Percentiles rank a stretch among this genome's conserved stretches.
Conservation (phyloP, 2,888 invertebrate genomes). For the Barypeithes pellucidus region DNA sequence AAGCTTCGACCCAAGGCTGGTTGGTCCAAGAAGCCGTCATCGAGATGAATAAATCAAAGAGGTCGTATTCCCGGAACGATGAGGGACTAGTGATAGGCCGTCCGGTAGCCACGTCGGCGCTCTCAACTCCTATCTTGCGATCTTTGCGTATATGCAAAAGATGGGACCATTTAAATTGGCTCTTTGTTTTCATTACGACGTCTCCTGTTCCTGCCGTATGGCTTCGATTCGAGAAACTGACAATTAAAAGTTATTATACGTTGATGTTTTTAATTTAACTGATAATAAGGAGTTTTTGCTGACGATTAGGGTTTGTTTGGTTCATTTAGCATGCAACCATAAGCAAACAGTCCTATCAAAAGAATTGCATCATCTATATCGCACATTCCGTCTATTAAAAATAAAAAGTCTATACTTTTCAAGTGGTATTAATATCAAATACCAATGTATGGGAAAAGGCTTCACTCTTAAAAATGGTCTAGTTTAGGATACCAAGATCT, state of each 20-base stretch:
- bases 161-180: constrained; percentile 66
- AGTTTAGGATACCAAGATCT: too few relatives aligned
- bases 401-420: too few relatives aligned
- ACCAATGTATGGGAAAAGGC: too few relatives aligned
- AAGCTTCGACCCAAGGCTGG: constrained; percentile 11
- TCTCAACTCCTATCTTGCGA: constrained; percentile 60
- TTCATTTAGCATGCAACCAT: neutral
- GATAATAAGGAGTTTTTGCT: constrained; percentile 13
- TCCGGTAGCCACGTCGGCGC: constrained; percentile 63
- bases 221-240: constrained; percentile 31
- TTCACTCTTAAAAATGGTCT: too few relatives aligned
- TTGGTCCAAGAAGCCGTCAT: constrained; percentile 58
- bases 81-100: constrained; percentile 63
- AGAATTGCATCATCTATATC: too few relatives aligned
- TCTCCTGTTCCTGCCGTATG: constrained; percentile 39
- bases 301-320: neutral
- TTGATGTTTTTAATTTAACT: constrained; percentile 29
- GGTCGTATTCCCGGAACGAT: constrained; percentile 60
- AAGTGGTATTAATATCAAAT: too few relatives aligned
- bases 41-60: constrained; percentile 67
- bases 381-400: too few relatives aligned
- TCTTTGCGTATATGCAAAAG: constrained; percentile 65
- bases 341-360: too few relatives aligned
- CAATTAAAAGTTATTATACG: constrained; percentile 49
- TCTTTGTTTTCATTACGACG: constrained; percentile 66